Base-by-base conservation (phyloP, 2,888 invertebrate species). In the Lycia hirtaria region DNA sequence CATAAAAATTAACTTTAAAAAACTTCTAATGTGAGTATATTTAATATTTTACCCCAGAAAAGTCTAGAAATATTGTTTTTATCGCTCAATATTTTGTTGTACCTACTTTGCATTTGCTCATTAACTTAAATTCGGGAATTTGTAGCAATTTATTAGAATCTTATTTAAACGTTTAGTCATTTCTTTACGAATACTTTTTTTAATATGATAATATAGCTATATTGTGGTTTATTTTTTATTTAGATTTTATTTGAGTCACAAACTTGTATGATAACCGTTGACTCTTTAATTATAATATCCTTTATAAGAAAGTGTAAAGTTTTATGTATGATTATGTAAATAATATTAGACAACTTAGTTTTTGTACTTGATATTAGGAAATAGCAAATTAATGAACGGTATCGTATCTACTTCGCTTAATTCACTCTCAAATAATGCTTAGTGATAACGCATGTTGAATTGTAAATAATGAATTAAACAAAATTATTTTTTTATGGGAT, bases 401-500 rank as follows among this genome's bases (percentile, higher is more conserved):
- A n/a, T n/a, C n/a, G n/a, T n/a, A n/a, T n/a, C n/a, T 51, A 72
- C 65, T 68, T 68, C 56, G 58, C 51, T 41, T 56, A 40, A 33
- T 35, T 56, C 53, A 50, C 44, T 40, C 37, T 49, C 26, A 47
- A 47, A 32, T 45, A 44, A 48, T 56, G 48, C 56, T 60, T 41
- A 48, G 43, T 30, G 28, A 26, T 37, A 68, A 65, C 75, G 73
- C 65, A 67, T 65, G 72, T 71, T 57, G 62, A 67, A 71, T 69
- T 88, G 85, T 88, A 87, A 81, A 87, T 87, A 88, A 56, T 69
- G 71, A 77, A 73, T 76, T 69, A 72, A 73, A 64, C 73, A 75
- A 79, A 83, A 48, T 58, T 87, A 87, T 88, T 88, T 89, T 88
- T 89, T 76, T 88, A 88, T 74, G 70, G 80, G 85, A 80, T 83